Base-by-base conservation (phyloP, 2,113 vertebrate genomes). In the Ondatra zibethicus region DNA sequence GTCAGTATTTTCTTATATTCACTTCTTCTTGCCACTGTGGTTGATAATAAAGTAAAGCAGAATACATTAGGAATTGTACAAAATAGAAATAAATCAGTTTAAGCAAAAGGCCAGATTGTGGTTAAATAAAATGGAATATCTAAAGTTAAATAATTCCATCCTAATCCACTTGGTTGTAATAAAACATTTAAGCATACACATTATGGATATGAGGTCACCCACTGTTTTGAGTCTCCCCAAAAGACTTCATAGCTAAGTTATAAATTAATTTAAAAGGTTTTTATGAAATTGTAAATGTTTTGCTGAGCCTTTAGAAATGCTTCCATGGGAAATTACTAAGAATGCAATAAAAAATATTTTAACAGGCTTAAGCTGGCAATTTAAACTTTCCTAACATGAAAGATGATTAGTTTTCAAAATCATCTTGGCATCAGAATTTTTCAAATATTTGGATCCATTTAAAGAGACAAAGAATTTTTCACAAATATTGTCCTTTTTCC, bases 201-300 rank as follows among this genome's bases (percentile, higher is more conserved):
- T 98, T 98, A 98, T 96, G 94, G 95, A 97, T 98, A 98, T 96
- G 97, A 98, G 97, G 97, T 97, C 96, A 94, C 98, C 98, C 93
- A 97, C 98, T 98, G 98, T 95, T 98, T 92, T 97, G 98, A 97
- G 97, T 95, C 95, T 97, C 98, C 97, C 98, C 29, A 95, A 97
- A 98, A 98, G 97, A 97, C 82, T 93, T 97, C 95, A 94, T 66
- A 98, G 97, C 95, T 97, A 96, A 97, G 96, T 97, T 98, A 95
- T 98, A 98, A 98, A 98, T 98, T 98, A 98, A 98, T 98, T 98
- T 97, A 97, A 98, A 97, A 95, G 92, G 91, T 97, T 98, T 88
- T 97, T 98, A 98, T 97, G 96, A 97, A 98, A 96, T 92, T 98
- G 93, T 98, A 98, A 98, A 97, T 98, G 97, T 97, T 98, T 98